phyloP scores from a whole-genome alignment of 2,888 invertebrate species.

The Abscondita cerata region DNA sequence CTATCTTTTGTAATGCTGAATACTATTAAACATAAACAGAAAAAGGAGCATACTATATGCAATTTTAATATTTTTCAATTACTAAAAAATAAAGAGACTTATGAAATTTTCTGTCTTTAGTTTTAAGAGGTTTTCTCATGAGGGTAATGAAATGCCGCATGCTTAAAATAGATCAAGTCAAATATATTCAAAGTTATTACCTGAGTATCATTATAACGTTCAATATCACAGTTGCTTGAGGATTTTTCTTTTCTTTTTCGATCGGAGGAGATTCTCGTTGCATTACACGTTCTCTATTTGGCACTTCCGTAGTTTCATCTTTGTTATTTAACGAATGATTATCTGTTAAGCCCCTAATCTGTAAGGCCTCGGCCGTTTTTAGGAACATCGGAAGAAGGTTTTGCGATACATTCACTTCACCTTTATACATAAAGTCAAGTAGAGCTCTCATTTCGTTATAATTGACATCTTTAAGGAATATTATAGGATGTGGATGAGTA shows the following conservation, averaged over 20 bases:
- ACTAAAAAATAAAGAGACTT: no score
- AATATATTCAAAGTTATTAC: no score
- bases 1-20: no score
- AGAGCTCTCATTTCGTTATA: constrained; percentile 88
- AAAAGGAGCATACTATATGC: no score
- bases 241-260: constrained; percentile 70
- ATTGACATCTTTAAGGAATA: constrained; percentile 91
- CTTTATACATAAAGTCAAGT: constrained; percentile 93
- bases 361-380: constrained; percentile 90
- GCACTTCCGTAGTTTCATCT: constrained; percentile 49
- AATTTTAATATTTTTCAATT: no score
- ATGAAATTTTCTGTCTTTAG: no score
- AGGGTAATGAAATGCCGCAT: no score
- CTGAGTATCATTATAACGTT: constrained; percentile 74
- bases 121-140: no score
- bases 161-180: no score
- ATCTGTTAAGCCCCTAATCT: constrained; percentile 88
- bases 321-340: constrained; percentile 70
- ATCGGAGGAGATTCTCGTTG: constrained; percentile 57
- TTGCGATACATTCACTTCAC: constrained; percentile 82
- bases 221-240: constrained; percentile 73
- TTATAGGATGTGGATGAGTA: constrained; percentile 89
- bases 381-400: constrained; percentile 89
- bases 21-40: no score
- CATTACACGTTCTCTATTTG: constrained; percentile 45